A percentile compares a stretch with the other conserved stretches of the same genome.
These are phyloP conservation scores for Microctonus aethiopoides DNA, from an alignment of 2,888 invertebrate genomes.

Conservation along the genomic window DNA sequence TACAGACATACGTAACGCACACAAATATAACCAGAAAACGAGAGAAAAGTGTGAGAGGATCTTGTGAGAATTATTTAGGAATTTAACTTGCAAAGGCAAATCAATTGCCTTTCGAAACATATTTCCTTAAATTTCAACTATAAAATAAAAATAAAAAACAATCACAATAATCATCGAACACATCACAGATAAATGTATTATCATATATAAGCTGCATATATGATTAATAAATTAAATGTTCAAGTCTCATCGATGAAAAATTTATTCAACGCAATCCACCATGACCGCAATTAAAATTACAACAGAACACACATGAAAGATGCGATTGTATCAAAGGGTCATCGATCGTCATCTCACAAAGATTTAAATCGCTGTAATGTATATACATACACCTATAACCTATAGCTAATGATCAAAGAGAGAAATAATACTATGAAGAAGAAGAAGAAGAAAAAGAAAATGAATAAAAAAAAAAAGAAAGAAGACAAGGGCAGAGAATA, in stretches of 20 bases:
- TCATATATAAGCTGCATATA: background rate
- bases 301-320: slow-evolving; percentile 14
- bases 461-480: background rate
- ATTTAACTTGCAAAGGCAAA: background rate
- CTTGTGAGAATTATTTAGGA: background rate
- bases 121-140: too few species aligned
- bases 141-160: too few species aligned
- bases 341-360: slow-evolving; percentile 16
- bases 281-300: slow-evolving; percentile 36
- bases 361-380: background rate
- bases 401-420: background rate
- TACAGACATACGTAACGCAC: slow-evolving; percentile 15
- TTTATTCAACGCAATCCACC: slow-evolving; percentile 30
- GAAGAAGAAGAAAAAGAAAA: background rate
- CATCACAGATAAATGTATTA: background rate
- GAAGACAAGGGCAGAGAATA: background rate
- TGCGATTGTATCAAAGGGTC: slow-evolving; percentile 15
- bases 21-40: slow-evolving; percentile 1
- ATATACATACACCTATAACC: background rate
- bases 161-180: background rate
- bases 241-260: slow-evolving; percentile 19
- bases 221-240: background rate
- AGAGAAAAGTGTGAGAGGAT: slow-evolving; percentile 9
- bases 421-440: background rate
- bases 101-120: too few species aligned